Base-by-base conservation (phyloP, 2,888 invertebrate genomes). In the Leptopilina myrica region DNA sequence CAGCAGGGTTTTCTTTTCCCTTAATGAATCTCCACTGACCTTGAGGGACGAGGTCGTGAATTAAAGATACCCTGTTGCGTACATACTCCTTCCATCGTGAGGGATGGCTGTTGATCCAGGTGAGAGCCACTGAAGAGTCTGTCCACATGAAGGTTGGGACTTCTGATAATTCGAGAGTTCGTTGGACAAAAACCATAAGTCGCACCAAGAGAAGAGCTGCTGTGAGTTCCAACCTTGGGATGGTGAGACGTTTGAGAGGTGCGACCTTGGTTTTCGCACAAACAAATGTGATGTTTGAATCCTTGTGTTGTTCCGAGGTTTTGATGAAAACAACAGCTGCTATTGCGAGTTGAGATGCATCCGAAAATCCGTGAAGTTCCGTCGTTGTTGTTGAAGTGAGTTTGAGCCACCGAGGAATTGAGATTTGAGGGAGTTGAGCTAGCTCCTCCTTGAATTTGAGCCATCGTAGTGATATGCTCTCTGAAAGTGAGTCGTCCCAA, bases 181-280 rank as follows among this genome's bases (percentile, higher is more conserved):
- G 40, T 15, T 64, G 79, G 8, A 83, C 78, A 64, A 81, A 49
- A 2, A 20, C 64, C 0, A 78, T 77, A 26, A 83, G 76, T 26
- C 76, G 78, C 0, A 82, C 53, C 0, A 81, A 66, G 0, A 86
- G 64, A 53, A 80, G 76, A 15, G 85, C 83, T 64, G 81, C 83
- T 9, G 82, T 80, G 33, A 88, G 77, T 46, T 87, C 85, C 12
- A 88, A 76, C 8, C 85, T 78, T 20, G 85, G 84, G 49, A 87
- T 80, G 0, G 85, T 82, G 8, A 82, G 76, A 14, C 77, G 49
- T 66, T 86, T 86, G 53, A 84, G 43, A 9, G 81, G 82, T 5
- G 82, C 82, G 0, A 84, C 82, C 67, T 84, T 84, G 0, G 82
- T 82, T 64, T 79, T 56, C 0, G 56, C n/a, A 14, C 56, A 43